phyloP scores from a whole-genome alignment of 2,888 invertebrate species.

The Synanthedon tipuliformis region DNA sequence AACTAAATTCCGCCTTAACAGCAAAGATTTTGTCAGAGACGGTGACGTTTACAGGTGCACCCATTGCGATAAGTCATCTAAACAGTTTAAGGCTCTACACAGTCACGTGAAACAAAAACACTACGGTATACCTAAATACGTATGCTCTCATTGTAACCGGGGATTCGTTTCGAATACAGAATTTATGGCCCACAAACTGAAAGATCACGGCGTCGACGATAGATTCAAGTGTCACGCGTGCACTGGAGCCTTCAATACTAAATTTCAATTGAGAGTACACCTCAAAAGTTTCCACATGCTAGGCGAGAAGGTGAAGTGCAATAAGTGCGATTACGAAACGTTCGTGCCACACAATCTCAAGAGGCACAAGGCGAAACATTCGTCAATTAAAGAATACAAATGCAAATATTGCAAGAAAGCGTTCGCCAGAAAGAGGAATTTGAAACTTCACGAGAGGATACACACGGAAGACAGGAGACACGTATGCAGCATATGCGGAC shows the following conservation, averaged over 20 bases:
- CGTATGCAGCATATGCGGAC: slow-evolving; percentile 41
- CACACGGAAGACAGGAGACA: slow-evolving; percentile 51
- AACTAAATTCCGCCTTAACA: neutral
- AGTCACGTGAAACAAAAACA: slow-evolving; percentile 41
- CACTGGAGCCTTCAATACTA: slow-evolving; percentile 36
- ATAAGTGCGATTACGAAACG: slow-evolving; percentile 42
- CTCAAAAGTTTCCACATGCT: slow-evolving; percentile 50
- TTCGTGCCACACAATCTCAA: slow-evolving; percentile 35
- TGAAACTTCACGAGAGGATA: slow-evolving; percentile 44
- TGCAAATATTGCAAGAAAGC: slow-evolving; percentile 55
- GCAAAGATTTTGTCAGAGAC: neutral
- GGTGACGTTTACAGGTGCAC: slow-evolving; percentile 1
- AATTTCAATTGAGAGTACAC: slow-evolving; percentile 35
- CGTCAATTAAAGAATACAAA: slow-evolving; percentile 44
- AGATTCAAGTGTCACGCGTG: slow-evolving; percentile 49
- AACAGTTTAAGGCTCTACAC: slow-evolving; percentile 25
- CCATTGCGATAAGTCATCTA: slow-evolving; percentile 13
- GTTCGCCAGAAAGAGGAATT: slow-evolving; percentile 40
- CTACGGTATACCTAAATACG: slow-evolving; percentile 29
- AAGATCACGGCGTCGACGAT: slow-evolving; percentile 40
- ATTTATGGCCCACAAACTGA: slow-evolving; percentile 34
- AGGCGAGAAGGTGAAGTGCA: slow-evolving; percentile 39
- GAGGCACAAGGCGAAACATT: slow-evolving; percentile 51
- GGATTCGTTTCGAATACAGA: slow-evolving; percentile 35
- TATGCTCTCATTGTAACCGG: slow-evolving; percentile 28